These are phyloP conservation scores for Tokudaia muenninki DNA, from an alignment of 2,797 vertebrate genomes.

Conservation along the genomic window DNA sequence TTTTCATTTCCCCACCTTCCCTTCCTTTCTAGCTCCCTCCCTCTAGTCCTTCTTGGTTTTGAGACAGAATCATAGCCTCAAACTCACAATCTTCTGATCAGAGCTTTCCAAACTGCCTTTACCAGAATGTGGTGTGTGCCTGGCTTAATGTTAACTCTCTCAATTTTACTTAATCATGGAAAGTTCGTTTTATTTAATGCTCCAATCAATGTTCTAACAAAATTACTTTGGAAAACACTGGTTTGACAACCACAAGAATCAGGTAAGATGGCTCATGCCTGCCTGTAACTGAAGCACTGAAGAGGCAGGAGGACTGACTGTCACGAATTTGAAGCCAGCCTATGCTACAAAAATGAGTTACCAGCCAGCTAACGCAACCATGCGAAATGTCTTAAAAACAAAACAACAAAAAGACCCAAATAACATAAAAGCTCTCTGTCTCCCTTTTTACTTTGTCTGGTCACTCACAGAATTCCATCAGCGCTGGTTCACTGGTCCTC, in stretches of 20 bases:
- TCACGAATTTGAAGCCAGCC: neutral
- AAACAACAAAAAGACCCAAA: neutral
- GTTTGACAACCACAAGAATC: neutral
- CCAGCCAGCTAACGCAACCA: neutral
- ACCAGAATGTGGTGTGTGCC: neutral
- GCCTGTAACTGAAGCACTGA: neutral
- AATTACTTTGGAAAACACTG: neutral
- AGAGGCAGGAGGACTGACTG: neutral
- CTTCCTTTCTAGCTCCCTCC: neutral
- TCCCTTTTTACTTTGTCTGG: conserved; percentile 16
- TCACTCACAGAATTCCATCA: neutral
- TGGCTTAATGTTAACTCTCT: conserved; percentile 41
- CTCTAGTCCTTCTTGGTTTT: neutral
- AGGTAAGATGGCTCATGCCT: neutral
- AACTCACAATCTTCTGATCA: neutral
- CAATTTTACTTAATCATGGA: neutral
- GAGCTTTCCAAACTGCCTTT: neutral
- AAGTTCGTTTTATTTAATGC: neutral
- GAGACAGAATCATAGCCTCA: neutral
- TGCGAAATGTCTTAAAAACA: neutral
- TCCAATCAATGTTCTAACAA: conserved; percentile 22
- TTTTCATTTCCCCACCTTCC: neutral
- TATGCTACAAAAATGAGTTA: neutral
- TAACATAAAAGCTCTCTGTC: conserved; percentile 7
- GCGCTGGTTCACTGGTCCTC: neutral